Evolutionary conservation across 2,113 vertebrate species (phyloP).

Genomic region (Sus scrofa): T2T-Sscrofa CM000827.6:40129001-40129500

Average conservation of each 20-base stretch:
- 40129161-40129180: neutral
- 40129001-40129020: neutral
- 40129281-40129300: neutral
- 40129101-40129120: neutral
- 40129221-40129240: neutral
- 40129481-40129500: too few relatives aligned
- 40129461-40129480: too few relatives aligned
- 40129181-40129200: neutral
- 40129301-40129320: neutral
- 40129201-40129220: neutral
- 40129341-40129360: neutral
- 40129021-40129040: neutral
- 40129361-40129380: neutral
- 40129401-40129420: neutral
- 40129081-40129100: neutral
- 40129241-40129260: neutral
- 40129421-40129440: too few relatives aligned
- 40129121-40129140: neutral
- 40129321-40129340: neutral
- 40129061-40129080: neutral
- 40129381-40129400: neutral
- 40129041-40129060: neutral
- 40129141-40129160: neutral
- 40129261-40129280: neutral
- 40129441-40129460: too few relatives aligned